Evolutionary conservation across 1,140 invertebrate genomes (phyloP).

Genomic region (Ladona fulva): DNA sequence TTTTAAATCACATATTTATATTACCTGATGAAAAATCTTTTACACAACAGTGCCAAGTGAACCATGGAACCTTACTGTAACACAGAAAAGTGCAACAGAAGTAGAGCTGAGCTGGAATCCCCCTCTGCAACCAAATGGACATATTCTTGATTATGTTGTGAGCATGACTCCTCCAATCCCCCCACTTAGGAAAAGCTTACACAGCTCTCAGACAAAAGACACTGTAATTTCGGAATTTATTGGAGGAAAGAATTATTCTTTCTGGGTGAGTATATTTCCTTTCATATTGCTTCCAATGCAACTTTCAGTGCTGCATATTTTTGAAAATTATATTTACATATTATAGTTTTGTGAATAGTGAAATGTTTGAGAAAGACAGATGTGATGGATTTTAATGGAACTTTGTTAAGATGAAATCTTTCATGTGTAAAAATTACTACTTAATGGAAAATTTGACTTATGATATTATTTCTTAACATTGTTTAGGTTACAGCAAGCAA

Average conservation of each 20-base stretch:
- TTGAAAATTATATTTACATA: no score
- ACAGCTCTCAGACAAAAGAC: constrained; percentile 35
- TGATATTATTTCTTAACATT: no score
- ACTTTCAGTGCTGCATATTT: no score
- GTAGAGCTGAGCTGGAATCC: constrained; percentile 57
- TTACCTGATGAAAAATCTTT: no score
- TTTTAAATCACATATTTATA: constrained; percentile 21
- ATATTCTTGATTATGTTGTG: constrained; percentile 52
- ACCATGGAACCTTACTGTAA: constrained; percentile 52
- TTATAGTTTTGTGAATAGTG: no score
- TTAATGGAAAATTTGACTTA: no score
- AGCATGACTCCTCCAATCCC: constrained; percentile 48
- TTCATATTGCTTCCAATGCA: no score
- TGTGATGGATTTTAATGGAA: no score
- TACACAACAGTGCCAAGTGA: constrained; percentile 45
- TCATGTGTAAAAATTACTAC: no score
- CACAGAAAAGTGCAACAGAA: constrained; percentile 50
- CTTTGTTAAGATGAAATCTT: no score
- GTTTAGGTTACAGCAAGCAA: constrained; percentile 59
- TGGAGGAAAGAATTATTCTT: constrained; percentile 54
- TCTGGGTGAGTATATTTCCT: constrained; percentile 52
- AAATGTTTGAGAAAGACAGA: no score
- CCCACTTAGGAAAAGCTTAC: constrained; percentile 32
- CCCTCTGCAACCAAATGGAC: constrained; percentile 51
- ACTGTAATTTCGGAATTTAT: constrained; percentile 48